Conservation (phyloP, 2,888 invertebrate species). For the Emmelina monodactyla region DNA sequence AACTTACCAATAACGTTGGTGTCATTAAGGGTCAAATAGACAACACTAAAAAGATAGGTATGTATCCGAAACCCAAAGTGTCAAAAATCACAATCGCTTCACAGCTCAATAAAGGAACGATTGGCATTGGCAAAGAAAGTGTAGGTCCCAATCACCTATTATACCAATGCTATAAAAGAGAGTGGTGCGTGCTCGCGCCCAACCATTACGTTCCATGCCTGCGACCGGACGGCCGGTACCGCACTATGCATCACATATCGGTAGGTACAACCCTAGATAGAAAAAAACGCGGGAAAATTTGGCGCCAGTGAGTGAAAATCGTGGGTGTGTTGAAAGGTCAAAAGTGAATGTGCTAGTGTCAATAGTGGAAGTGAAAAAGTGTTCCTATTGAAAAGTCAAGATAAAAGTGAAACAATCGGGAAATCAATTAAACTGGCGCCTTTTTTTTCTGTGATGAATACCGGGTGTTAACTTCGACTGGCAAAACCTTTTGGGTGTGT, state of each 20-base stretch:
- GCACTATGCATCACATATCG: slow-evolving; percentile 59
- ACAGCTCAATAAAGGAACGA: too few species aligned
- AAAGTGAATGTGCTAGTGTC: not conserved
- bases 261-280: slow-evolving; percentile 37
- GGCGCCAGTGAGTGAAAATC: slow-evolving; percentile 14
- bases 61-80: too few species aligned
- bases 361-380: slow-evolving; percentile 4
- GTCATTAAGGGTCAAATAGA: too few species aligned
- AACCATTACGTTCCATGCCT: slow-evolving; percentile 46
- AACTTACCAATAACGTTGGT: too few species aligned
- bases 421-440: too few species aligned
- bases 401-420: too few species aligned
- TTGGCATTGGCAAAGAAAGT: slow-evolving; percentile 51
- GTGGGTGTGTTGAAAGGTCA: not conserved
- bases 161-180: slow-evolving; percentile 55
- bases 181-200: slow-evolving; percentile 39
- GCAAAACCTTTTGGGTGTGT: too few species aligned
- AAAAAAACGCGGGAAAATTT: slow-evolving; percentile 15
- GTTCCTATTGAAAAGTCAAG: too few species aligned
- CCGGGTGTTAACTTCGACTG: too few species aligned
- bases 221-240: slow-evolving; percentile 38
- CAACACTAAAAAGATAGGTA: too few species aligned
- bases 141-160: slow-evolving; percentile 39
- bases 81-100: too few species aligned
- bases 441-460: too few species aligned